Conservation (phyloP, 1,140 invertebrate genomes). For the Trichomalopsis sarcophagae region DNA sequence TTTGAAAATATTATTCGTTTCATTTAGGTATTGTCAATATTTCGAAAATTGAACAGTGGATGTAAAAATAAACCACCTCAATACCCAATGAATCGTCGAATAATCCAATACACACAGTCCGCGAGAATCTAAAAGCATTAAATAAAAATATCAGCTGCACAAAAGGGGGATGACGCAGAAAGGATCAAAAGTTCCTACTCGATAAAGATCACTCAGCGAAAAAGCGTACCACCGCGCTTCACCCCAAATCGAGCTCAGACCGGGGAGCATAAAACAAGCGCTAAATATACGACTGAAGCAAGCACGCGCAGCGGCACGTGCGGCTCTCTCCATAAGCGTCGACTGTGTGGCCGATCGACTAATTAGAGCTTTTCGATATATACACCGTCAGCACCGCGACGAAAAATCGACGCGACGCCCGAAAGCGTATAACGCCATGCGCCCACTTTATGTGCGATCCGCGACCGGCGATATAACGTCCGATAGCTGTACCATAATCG, state of each 20-base stretch:
- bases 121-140: too few species aligned
- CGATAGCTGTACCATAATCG: constrained; percentile 2
- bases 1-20: too few species aligned
- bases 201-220: too few species aligned
- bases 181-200: too few species aligned
- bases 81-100: too few species aligned
- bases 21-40: too few species aligned
- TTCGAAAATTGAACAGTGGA: too few species aligned
- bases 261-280: background rate
- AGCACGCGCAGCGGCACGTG: background rate
- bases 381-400: constrained; percentile 54
- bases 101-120: too few species aligned
- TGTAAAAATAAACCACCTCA: too few species aligned
- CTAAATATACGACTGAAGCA: background rate
- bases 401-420: background rate
- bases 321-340: background rate
- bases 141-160: too few species aligned
- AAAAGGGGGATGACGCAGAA: too few species aligned
- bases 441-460: background rate
- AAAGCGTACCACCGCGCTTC: too few species aligned
- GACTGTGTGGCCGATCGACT: constrained; percentile 43
- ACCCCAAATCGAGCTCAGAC: background rate
- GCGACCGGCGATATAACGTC: background rate
- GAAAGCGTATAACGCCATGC: background rate
- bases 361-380: constrained; percentile 67